phyloP scores from a whole-genome alignment of 2,888 invertebrate species.

The Dendrolimus pini region DNA sequence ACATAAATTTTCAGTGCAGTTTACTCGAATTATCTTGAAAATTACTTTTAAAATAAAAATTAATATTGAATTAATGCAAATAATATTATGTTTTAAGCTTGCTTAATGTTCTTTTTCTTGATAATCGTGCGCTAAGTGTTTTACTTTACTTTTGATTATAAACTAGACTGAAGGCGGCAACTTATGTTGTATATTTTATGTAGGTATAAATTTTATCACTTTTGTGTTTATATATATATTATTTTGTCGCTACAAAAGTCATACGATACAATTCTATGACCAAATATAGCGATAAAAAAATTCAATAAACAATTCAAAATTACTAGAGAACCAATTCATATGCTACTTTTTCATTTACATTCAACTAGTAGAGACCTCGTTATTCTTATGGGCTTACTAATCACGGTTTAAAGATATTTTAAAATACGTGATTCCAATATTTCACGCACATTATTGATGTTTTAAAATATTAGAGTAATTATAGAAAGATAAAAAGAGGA shows the following conservation, averaged over 20 bases:
- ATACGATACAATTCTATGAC: no score
- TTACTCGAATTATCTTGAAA: slow-evolving; percentile 1
- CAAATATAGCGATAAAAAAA: no score
- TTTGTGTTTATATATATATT: no score
- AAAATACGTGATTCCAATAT: slow-evolving; percentile 29
- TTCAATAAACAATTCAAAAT: no score
- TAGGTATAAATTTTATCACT: no score
- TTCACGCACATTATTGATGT: slow-evolving; percentile 42
- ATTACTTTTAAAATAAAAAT: slow-evolving; percentile 9
- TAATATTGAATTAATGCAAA: background rate
- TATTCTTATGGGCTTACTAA: background rate
- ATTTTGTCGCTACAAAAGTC: no score
- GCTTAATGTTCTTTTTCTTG: background rate
- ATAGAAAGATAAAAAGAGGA: slow-evolving; percentile 43
- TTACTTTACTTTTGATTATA: background rate
- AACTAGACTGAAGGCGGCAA: no score
- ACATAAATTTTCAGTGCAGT: background rate
- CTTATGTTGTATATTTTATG: no score
- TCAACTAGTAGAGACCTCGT: no score
- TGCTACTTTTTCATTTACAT: no score
- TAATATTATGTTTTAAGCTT: background rate
- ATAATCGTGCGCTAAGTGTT: background rate
- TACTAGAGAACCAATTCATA: no score
- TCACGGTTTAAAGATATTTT: slow-evolving; percentile 5
- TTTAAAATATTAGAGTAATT: slow-evolving; percentile 59